Percentiles rank a stretch among this genome's conserved stretches.
Conservation (phyloP, 2,888 invertebrate species). For the Junonia oenone region DNA sequence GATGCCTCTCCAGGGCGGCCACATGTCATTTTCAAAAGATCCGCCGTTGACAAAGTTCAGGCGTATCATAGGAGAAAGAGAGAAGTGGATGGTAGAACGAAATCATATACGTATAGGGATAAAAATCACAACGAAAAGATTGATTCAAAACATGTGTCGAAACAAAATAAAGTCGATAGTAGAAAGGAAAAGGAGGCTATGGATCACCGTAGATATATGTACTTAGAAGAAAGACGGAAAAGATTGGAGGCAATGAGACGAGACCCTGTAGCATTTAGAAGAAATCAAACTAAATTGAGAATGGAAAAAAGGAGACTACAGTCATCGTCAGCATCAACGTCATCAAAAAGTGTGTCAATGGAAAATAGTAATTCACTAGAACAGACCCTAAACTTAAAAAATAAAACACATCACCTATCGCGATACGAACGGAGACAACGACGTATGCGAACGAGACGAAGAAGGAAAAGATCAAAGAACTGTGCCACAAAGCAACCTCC, state of each 20-base stretch:
- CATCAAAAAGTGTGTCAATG: slow-evolving; percentile 49
- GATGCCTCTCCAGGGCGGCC: slow-evolving; percentile 70
- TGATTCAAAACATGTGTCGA: slow-evolving; percentile 66
- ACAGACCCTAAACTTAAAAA: slow-evolving; percentile 34
- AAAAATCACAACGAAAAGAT: slow-evolving; percentile 67
- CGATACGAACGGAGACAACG: slow-evolving; percentile 44
- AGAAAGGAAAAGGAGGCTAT: slow-evolving; percentile 80
- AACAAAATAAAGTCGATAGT: slow-evolving; percentile 44
- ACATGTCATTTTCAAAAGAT: slow-evolving; percentile 84
- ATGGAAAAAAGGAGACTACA: slow-evolving; percentile 55
- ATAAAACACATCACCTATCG: slow-evolving; percentile 42
- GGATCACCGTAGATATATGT: slow-evolving; percentile 61
- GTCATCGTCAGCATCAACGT: slow-evolving; percentile 23
- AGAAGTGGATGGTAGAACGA: slow-evolving; percentile 42
- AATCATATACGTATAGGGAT: slow-evolving; percentile 38
- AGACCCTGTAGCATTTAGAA: slow-evolving; percentile 62
- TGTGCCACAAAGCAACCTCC: slow-evolving; percentile 72
- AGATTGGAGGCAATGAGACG: slow-evolving; percentile 57
- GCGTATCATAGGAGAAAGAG: slow-evolving; percentile 62
- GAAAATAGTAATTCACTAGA: slow-evolving; percentile 55
- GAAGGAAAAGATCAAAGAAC: slow-evolving; percentile 59
- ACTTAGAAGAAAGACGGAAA: slow-evolving; percentile 55
- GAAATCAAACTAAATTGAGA: slow-evolving; percentile 50
- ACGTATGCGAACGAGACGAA: slow-evolving; percentile 55
- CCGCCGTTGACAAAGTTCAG: slow-evolving; percentile 77